These are phyloP conservation scores for Cheilosia grossa DNA, from an alignment of 2,888 invertebrate genomes.

Conservation along the genomic window DNA sequence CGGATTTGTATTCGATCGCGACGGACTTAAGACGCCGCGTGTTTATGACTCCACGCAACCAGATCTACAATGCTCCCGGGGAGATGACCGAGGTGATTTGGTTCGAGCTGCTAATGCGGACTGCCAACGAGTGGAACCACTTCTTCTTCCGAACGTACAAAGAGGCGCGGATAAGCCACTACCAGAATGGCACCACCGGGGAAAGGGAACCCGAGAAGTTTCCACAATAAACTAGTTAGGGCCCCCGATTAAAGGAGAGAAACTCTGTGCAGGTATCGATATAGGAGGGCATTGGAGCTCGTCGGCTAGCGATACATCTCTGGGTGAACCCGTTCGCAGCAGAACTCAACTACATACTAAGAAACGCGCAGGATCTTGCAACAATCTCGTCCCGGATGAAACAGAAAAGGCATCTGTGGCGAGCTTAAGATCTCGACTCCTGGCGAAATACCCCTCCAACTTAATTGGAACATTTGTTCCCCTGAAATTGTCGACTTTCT, in stretches of 20 bases:
- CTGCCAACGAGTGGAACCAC: conserved; percentile 78
- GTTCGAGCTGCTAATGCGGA: conserved; percentile 78
- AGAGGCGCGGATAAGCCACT: conserved; percentile 67
- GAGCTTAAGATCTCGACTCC: too few species aligned
- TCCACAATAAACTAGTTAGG: conserved; percentile 22
- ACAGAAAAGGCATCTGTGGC: too few species aligned
- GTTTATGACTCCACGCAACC: conserved; percentile 79
- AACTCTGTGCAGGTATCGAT: not conserved
- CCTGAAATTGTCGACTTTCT: too few species aligned
- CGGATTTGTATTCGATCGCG: conserved; percentile 76
- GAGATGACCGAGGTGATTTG: conserved; percentile 79
- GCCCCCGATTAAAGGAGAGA: not conserved
- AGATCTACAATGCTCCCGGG: conserved; percentile 76
- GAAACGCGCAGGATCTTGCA: too few species aligned
- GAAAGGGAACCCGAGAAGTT: conserved; percentile 54
- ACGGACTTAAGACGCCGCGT: conserved; percentile 78
- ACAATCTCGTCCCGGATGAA: too few species aligned
- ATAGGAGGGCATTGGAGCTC: too few species aligned
- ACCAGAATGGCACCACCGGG: conserved; percentile 43
- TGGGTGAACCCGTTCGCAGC: too few species aligned
- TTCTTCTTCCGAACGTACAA: conserved; percentile 79
- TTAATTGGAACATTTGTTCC: too few species aligned
- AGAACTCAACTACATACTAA: too few species aligned
- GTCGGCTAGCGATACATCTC: too few species aligned
- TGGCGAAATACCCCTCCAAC: too few species aligned